Evolutionary conservation across 1,140 invertebrate species (phyloP).

Genomic region (Zaprionus taronus): DNA sequence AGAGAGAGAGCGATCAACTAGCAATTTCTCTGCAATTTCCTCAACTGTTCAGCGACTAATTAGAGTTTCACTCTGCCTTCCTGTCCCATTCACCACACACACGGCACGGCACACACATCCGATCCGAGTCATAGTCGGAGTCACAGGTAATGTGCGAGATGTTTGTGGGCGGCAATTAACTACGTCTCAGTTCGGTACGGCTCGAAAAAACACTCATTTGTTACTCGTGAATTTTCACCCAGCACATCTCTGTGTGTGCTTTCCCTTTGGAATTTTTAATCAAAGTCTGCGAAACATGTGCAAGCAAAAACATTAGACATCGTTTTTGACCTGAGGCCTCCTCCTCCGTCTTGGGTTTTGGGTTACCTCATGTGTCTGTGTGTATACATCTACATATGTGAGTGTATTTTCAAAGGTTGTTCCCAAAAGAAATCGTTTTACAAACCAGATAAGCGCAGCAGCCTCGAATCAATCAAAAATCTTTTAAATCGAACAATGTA

Average conservation of each 20-base stretch:
- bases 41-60: background rate
- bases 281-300: slow-evolving; percentile 48
- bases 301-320: slow-evolving; percentile 23
- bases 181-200: background rate
- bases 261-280: slow-evolving; percentile 30
- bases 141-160: background rate
- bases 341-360: slow-evolving; percentile 39
- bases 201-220: background rate
- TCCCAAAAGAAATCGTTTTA: slow-evolving; percentile 61
- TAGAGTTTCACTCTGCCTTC: slow-evolving; percentile 3
- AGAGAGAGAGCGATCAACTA: background rate
- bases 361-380: slow-evolving; percentile 56
- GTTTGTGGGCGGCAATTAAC: slow-evolving; percentile 14
- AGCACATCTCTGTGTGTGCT: slow-evolving; percentile 11
- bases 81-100: background rate
- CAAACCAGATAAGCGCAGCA: slow-evolving; percentile 61
- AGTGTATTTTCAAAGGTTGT: slow-evolving; percentile 29
- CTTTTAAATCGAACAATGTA: slow-evolving; percentile 73
- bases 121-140: background rate
- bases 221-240: background rate
- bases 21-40: slow-evolving; percentile 3
- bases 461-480: slow-evolving; percentile 73
- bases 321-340: slow-evolving; percentile 44
- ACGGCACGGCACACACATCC: background rate
- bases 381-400: slow-evolving; percentile 1